Conservation (phyloP, 2,797 vertebrate genomes). For the Phyllotis vaccarum region DNA sequence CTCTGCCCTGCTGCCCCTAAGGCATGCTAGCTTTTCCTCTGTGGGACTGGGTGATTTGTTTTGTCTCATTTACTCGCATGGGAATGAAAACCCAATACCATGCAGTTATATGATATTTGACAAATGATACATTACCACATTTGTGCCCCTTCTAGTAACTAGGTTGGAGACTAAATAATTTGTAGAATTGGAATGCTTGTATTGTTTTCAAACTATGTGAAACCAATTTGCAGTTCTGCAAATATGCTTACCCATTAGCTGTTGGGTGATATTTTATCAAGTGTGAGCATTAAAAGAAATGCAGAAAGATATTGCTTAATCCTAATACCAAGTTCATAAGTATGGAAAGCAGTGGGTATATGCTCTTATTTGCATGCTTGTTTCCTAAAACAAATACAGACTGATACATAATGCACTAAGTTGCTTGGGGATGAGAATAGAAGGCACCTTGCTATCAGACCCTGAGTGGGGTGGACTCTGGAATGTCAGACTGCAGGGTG, state of each 20-base stretch:
- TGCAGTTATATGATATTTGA: not conserved
- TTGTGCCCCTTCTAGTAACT: slow-evolving; percentile 39
- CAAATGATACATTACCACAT: not conserved
- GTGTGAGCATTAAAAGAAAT: slow-evolving; percentile 9
- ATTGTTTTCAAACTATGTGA: slow-evolving; percentile 34
- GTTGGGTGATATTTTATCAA: not conserved
- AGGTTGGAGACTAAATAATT: slow-evolving; percentile 42
- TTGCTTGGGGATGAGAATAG: not conserved
- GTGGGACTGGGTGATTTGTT: not conserved
- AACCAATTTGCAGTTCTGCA: not conserved
- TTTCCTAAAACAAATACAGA: slow-evolving; percentile 39
- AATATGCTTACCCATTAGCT: slow-evolving; percentile 49
- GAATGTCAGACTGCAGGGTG: slow-evolving; percentile 32
- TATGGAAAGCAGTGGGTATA: not conserved
- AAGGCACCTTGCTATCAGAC: not conserved
- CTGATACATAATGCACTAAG: not conserved
- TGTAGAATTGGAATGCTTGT: slow-evolving; percentile 51
- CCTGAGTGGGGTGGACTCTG: not conserved
- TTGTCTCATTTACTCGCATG: not conserved
- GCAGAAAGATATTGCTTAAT: slow-evolving; percentile 3
- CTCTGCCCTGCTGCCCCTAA: slow-evolving; percentile 3
- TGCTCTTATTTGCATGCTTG: slow-evolving; percentile 7
- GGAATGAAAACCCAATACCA: not conserved
- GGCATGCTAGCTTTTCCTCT: not conserved
- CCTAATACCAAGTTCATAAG: not conserved